These are phyloP conservation scores for Catagonus wagneri DNA, from an alignment of 2,113 vertebrate genomes.

Conservation along the genomic window DNA sequence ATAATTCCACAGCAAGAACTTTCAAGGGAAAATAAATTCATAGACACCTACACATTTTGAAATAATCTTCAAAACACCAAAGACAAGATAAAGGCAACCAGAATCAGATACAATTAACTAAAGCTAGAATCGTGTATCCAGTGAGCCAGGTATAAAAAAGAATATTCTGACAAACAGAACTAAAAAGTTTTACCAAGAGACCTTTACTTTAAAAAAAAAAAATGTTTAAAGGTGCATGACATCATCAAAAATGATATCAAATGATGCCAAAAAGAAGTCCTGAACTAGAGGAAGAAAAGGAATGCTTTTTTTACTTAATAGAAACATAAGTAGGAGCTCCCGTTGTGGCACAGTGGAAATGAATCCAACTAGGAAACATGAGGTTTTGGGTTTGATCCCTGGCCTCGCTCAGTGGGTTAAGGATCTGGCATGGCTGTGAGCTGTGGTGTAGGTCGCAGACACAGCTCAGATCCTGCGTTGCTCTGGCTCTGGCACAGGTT, in stretches of 20 bases:
- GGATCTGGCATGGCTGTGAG: too few species aligned
- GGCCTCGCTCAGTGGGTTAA: too few species aligned
- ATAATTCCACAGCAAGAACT: neutral
- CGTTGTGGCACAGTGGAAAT: too few species aligned
- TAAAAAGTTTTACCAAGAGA: neutral
- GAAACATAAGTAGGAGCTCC: neutral
- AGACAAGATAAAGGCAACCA: neutral
- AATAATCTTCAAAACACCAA: neutral
- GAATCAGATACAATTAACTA: neutral
- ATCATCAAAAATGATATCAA: neutral
- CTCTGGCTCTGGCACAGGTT: too few species aligned
- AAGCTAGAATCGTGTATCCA: neutral
- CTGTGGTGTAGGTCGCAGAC: too few species aligned
- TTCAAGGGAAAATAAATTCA: neutral
- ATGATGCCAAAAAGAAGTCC: neutral
- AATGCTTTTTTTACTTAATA: neutral
- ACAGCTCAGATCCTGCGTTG: too few species aligned
- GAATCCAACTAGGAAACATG: too few species aligned
- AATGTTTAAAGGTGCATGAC: neutral
- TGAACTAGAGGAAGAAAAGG: neutral
- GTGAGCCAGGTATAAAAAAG: neutral
- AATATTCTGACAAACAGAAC: neutral
- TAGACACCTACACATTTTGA: neutral
- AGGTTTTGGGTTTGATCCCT: too few species aligned
- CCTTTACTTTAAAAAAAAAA: neutral